Percentiles rank a stretch among this genome's conserved stretches.
Conservation (phyloP, 2,113 vertebrate species). For the Pollimyrus isidori region DNA sequence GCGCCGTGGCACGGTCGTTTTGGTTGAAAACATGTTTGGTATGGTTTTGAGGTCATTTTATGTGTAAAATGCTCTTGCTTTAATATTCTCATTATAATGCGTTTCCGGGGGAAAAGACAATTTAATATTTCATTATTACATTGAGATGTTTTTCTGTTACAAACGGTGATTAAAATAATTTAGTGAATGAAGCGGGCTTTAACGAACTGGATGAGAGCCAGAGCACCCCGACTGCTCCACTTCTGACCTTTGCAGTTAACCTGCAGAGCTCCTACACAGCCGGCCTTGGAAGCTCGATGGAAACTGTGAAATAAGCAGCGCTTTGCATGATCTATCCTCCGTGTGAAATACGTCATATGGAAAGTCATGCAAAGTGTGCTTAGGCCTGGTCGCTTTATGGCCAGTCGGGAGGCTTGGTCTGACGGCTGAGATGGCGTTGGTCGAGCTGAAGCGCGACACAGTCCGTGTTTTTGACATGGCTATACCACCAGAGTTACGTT, state of each 20-base stretch:
- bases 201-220: neutral
- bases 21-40: neutral
- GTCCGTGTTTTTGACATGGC: neutral
- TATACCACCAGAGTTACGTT: neutral
- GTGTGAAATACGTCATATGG: neutral
- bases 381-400: neutral
- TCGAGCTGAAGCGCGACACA: neutral
- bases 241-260: neutral
- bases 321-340: neutral
- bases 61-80: neutral
- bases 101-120: neutral
- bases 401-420: neutral
- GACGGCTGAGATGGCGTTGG: neutral
- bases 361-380: slow-evolving; percentile 5
- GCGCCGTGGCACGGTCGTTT: neutral
- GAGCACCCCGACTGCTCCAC: no score
- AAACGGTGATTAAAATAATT: neutral
- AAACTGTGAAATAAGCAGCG: neutral
- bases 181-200: neutral
- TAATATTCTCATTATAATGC: neutral
- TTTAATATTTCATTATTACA: neutral
- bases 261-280: neutral
- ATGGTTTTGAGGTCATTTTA: neutral
- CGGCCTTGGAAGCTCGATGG: neutral
- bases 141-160: neutral